Evolutionary conservation across 2,113 vertebrate species (phyloP).

Genomic region (Pseudorectes ferrugineus): DNA sequence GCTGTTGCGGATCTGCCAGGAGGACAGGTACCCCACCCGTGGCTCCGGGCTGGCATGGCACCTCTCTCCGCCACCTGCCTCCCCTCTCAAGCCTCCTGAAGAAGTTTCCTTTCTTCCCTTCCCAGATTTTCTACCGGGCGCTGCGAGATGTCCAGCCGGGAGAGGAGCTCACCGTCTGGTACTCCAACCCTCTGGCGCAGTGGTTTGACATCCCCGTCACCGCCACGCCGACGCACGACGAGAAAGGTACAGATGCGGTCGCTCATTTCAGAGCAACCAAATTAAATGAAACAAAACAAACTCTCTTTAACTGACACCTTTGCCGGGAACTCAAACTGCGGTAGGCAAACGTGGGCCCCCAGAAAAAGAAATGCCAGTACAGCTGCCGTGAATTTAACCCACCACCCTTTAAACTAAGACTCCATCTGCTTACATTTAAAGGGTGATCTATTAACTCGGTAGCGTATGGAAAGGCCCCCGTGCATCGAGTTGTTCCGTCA

Average conservation of each 20-base stretch:
- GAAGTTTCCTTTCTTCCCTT: constrained; percentile 11
- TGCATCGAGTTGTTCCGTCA: neutral
- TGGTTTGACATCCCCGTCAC: constrained; percentile 94
- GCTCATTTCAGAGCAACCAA: neutral
- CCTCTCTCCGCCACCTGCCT: neutral
- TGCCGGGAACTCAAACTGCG: neutral
- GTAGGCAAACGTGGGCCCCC: neutral
- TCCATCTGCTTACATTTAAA: constrained; percentile 32
- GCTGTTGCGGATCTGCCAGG: constrained; percentile 93
- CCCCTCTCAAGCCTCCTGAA: constrained; percentile 20
- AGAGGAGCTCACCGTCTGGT: constrained; percentile 96
- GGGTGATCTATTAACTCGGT: constrained; percentile 14
- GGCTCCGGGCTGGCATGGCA: neutral
- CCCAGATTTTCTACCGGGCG: constrained; percentile 91
- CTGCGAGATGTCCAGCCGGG: constrained; percentile 89
- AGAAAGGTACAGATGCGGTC: constrained; percentile 86
- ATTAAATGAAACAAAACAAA: neutral
- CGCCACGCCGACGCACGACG: constrained; percentile 95
- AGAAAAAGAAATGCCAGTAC: neutral
- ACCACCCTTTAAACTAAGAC: neutral
- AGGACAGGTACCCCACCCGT: constrained; percentile 85
- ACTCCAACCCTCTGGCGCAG: constrained; percentile 90
- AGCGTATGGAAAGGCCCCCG: neutral
- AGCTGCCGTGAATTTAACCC: neutral
- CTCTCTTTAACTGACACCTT: neutral